Percentiles rank a stretch among this genome's conserved stretches.
phyloP scores from a whole-genome alignment of 2,797 vertebrate species.

The Hafferia zeledoni region DNA sequence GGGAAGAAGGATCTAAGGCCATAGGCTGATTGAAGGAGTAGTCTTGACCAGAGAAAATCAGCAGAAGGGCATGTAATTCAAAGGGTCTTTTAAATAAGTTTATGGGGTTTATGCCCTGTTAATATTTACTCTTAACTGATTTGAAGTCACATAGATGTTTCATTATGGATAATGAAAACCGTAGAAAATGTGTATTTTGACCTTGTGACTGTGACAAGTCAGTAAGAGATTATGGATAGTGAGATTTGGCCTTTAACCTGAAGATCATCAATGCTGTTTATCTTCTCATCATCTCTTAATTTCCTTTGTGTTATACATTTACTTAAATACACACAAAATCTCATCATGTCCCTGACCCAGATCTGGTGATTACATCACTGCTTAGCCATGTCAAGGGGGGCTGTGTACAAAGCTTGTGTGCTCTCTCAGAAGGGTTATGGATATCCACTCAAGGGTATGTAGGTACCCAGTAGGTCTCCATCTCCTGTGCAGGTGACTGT shows the following conservation, averaged over 20 bases:
- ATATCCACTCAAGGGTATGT: fast-evolving
- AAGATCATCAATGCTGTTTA: not conserved
- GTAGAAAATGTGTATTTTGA: not conserved
- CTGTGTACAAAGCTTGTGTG: not conserved
- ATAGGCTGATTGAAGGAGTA: not conserved
- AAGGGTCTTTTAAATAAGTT: not conserved
- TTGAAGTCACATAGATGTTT: not conserved
- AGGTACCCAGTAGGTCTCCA: not conserved
- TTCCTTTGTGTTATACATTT: not conserved
- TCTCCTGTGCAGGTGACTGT: not conserved
- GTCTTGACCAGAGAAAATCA: not conserved
- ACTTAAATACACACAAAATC: not conserved
- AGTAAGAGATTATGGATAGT: not conserved
- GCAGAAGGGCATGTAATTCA: not conserved
- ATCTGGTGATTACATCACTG: not conserved
- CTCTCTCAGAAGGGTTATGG: not conserved
- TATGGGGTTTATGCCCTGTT: not conserved
- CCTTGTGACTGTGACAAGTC: not conserved
- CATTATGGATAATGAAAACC: not conserved
- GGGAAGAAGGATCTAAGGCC: not conserved
- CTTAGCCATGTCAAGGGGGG: not conserved
- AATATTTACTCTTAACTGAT: not conserved
- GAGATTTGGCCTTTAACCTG: not conserved
- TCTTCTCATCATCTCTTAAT: not conserved
- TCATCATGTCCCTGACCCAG: not conserved